Evolutionary conservation across 2,797 vertebrate species (phyloP), one percentile per base, ranked within the genome.

Genomic region (Oophaga sylvatica): DNA sequence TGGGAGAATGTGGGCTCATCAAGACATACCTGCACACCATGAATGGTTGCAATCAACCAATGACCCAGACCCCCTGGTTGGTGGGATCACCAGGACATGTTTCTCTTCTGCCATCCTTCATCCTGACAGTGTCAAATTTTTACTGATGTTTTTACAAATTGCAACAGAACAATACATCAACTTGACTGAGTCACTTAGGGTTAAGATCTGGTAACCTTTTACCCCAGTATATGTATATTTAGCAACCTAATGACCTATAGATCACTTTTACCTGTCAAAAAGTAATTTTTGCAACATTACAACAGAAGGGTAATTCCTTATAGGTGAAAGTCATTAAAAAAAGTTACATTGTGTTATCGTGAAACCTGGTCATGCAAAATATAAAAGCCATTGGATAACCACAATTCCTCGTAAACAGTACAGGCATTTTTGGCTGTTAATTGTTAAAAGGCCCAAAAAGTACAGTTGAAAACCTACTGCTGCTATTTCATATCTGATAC

Each of bases 151-250:
- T 83, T 83, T 59, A 15, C 29, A 71, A 20, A 71, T 59, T 57
- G 19, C 29, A 83, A 15, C 29, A 71, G 8, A 29, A 41, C 77
- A 59, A 57, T 57, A 35, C 9, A 71, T 83, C 19, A 83, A 13
- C 3, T 8, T 83, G 67, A 57, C 22, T 3, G 67, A 3, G 81
- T 8, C 56, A 57, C 70, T 26, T 71, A 11, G 20, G 45, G 31
- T 22, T 8, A 85, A 48, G 8, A 56, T 78, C 62, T 85, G 15
- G 16, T 70, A 65, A 80, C 77, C 84, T 71, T 86, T 80, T n/a
- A 80, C 62, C 65, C 65, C 35, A 41, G 53, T 9, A 20, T 29
- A 83, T n/a, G 53, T 20, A 57, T n/a, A 68, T 41, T 75, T 75
- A 73, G 67, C 29, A 84, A 17, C 45, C 56, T 60, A 60, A 20